Base-by-base conservation (phyloP, 2,888 invertebrate genomes). In the Cephus spinipes region DNA sequence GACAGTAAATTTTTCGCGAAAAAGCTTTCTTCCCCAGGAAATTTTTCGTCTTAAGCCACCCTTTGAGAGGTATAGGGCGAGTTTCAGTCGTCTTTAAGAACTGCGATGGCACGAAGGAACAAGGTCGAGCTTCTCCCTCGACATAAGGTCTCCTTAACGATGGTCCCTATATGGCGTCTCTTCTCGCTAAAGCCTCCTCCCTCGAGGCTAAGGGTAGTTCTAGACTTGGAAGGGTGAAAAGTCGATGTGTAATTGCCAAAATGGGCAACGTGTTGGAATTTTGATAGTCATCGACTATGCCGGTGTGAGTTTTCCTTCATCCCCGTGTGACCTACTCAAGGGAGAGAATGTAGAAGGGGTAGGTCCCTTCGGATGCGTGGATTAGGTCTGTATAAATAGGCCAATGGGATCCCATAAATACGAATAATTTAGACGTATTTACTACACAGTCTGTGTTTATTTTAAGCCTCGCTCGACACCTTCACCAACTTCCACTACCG, bases 321-420 rank as follows among this genome's bases (percentile, higher is more conserved):
- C 55, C 55, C 6, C 15, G 23, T 15, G 23, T 55, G 55, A 55
- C 55, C 55, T 55, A 23, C 23, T 55, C 55, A 23, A 55, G 23
- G 55, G 2, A 2, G 55, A 55, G 55, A 23, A 23, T 23, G 55
- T 2, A 55, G 6, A 23, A 55, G 55, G 55, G 55, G 23, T 23
- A 23, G 23, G 55, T 23, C 23, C 23, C 9, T 55, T 55, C 31
- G 33, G 31, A 33, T 33, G 2, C 34, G 11, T 33, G 73, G 15
- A 15, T 15, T 15, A 32, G 68, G 55, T 30, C 15, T 32, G n/a
- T n/a, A 73, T 34, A 73, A 76, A 73, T 31, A 73, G 55, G 32
- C 76, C 73, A 76, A 76, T 73, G 73, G 32, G 35, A 40, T 35
- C 76, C 36, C 74, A 74, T 77, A 74, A 77, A 77, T 69, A 69